Evolutionary conservation across 2,888 invertebrate genomes (phyloP), one percentile per base, ranked within the genome.

Genomic region (Chironomus tentans): DNA sequence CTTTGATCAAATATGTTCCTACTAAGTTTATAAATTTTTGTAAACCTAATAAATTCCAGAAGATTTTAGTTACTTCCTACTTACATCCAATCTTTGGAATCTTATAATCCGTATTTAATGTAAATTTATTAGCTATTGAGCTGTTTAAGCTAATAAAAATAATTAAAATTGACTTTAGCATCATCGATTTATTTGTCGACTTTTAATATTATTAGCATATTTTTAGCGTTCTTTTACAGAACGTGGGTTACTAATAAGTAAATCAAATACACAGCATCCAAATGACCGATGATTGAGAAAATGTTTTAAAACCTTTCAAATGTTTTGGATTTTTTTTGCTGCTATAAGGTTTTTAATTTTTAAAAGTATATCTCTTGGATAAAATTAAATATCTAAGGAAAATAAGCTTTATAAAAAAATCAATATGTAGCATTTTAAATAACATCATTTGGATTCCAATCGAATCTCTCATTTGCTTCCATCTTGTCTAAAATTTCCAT

Each of bases 391-490:
- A n/a, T n/a, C n/a, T n/a, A n/a, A n/a, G n/a, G n/a, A n/a, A n/a
- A n/a, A n/a, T n/a, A n/a, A n/a, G n/a, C n/a, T n/a, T n/a, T n/a
- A n/a, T n/a, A n/a, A 24, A 3, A 24, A 24, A 24, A 24, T 24
- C 2, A 24, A 24, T 3, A 24, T 24, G 22, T 24, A 3, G n/a
- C 22, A 50, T 2, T 38, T 84, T 84, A 87, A 74, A 80, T 80
- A 76, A 88, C 85, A 77, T 81, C 81, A 50, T 83, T 82, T 3
- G 89, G 88, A 81, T 89, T 85, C 89, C 89, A 89, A 70, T 87
- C 85, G 79, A 86, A 88, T 81, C 87, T 87, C 48, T 82, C 81
- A 65, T 65, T 24, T 61, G 81, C 80, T 15, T 81, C 80, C 21
- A 88, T 81, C 77, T 81, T 83, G 77, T 83, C 84, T 74, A 89